phyloP scores from a whole-genome alignment of 2,797 vertebrate species.

The Neomorphus geoffroyi region DNA sequence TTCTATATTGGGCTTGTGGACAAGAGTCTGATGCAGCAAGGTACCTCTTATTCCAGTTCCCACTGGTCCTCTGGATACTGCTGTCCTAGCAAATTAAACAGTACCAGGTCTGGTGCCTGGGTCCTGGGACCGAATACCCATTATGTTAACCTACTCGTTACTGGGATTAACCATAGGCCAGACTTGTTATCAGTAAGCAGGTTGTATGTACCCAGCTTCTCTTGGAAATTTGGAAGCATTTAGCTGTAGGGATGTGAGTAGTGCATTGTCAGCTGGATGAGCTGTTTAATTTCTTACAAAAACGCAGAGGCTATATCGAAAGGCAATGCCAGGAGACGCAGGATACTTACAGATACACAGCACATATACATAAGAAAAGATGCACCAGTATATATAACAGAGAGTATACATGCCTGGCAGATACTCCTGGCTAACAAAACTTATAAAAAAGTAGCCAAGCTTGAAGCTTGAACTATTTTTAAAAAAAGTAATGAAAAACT shows the following conservation, averaged over 20 bases:
- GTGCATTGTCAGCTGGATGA: background rate
- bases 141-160: background rate
- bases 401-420: background rate
- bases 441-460: background rate
- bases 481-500: background rate
- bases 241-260: background rate
- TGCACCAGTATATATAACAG: background rate
- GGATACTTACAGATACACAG: background rate
- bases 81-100: background rate
- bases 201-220: rapidly evolving
- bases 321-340: background rate
- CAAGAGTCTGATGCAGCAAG: background rate
- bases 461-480: background rate
- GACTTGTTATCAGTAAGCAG: background rate
- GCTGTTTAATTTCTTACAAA: background rate
- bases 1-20: background rate
- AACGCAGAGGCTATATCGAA: background rate
- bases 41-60: background rate
- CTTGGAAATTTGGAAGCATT: background rate
- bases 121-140: background rate
- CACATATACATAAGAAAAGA: background rate
- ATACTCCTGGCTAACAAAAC: background rate
- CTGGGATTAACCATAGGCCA: background rate
- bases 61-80: background rate
- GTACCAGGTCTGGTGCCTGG: background rate